Evolutionary conservation across 1,140 invertebrate species (phyloP).

Genomic region (Macrotrachela quadricornifera): DNA sequence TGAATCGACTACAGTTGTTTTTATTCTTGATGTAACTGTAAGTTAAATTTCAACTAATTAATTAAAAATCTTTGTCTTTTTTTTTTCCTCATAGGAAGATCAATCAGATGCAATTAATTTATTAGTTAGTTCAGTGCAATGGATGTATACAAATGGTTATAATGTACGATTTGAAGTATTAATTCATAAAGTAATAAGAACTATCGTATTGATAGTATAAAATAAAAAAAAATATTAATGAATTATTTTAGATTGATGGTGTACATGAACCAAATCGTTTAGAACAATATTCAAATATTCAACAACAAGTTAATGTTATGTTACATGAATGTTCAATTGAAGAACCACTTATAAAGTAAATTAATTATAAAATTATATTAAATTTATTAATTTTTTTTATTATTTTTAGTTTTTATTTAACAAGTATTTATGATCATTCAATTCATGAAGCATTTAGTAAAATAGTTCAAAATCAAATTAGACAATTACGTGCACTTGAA

Average conservation of each 20-base stretch:
- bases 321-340: constrained; percentile 26
- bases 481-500: constrained; percentile 82
- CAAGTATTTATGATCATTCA: constrained; percentile 97
- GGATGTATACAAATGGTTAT: no score
- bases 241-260: constrained; percentile 40
- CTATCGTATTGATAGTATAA: no score
- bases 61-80: no score
- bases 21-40: constrained; percentile 22
- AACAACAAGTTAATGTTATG: constrained; percentile 83
- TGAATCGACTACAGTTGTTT: not conserved
- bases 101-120: constrained; percentile 34
- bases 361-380: not conserved
- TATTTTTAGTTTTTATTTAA: constrained; percentile 59
- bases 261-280: constrained; percentile 80
- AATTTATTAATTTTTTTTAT: no score
- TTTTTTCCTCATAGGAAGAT: constrained; percentile 41
- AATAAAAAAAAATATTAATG: no score
- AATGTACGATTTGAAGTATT: no score
- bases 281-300: constrained; percentile 45
- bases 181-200: no score
- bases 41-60: constrained; percentile 69
- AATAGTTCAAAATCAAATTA: constrained; percentile 96
- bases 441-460: constrained; percentile 99
- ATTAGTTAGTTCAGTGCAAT: no score
- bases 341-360: no score